These are phyloP conservation scores for Gavia stellata DNA, from an alignment of 2,113 vertebrate species.

Conservation along the genomic window DNA sequence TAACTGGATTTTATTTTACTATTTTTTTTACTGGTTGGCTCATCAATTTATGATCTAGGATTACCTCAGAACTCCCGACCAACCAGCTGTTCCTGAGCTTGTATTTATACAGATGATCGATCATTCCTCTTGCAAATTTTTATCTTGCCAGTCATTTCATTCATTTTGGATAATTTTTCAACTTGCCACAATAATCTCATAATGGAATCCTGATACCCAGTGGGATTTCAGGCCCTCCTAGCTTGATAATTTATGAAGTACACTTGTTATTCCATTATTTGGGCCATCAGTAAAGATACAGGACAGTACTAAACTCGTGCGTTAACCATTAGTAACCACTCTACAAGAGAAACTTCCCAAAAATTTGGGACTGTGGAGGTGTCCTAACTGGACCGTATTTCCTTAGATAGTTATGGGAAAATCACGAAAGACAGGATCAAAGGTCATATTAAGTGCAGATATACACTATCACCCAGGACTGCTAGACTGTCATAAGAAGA, in stretches of 20 bases:
- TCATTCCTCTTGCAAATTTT: not conserved
- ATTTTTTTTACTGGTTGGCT: not conserved
- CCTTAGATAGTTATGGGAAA: not conserved
- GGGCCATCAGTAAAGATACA: not conserved
- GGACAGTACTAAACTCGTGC: not conserved
- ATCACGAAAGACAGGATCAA: not conserved
- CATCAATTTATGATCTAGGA: not conserved
- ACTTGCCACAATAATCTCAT: not conserved
- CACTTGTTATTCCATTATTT: not conserved
- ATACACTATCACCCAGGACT: not conserved
- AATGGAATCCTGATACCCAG: not conserved
- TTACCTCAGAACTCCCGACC: not conserved
- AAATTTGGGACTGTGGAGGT: not conserved
- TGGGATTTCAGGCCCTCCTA: not conserved
- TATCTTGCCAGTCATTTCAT: not conserved
- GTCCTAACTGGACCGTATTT: not conserved
- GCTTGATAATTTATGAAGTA: not conserved
- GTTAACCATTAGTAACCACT: not conserved
- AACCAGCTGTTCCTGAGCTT: not conserved
- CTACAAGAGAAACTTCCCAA: not conserved
- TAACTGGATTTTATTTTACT: not conserved
- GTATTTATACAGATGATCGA: not conserved
- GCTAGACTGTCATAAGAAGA: not conserved
- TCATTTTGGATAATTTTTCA: not conserved
- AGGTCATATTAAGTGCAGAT: not conserved